These are phyloP conservation scores for Hippocampus comes DNA, from an alignment of 2,113 vertebrate genomes.

Conservation along the genomic window DNA sequence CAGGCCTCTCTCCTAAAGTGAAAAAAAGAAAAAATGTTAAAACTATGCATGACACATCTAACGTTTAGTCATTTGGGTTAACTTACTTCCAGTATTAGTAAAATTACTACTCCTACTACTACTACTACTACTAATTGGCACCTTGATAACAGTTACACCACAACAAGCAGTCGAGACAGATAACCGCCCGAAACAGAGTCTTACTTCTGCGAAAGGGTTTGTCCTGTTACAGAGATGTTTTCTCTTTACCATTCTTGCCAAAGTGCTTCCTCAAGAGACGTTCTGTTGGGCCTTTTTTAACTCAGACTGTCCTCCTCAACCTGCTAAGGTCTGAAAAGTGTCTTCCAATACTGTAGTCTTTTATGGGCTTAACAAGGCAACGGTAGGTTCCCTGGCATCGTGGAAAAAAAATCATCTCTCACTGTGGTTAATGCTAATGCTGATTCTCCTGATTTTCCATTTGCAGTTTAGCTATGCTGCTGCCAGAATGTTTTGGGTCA, in stretches of 20 bases:
- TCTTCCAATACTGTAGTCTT: neutral
- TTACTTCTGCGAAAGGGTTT: neutral
- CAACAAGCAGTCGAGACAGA: no score
- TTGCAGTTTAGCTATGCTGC: no score
- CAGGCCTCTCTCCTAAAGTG: slow-evolving; percentile 46
- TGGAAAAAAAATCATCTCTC: no score
- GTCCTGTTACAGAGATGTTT: neutral
- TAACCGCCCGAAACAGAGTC: neutral
- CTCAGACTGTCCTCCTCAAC: neutral
- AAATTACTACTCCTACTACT: neutral
- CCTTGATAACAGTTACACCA: no score
- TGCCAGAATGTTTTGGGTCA: no score
- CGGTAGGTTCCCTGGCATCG: no score
- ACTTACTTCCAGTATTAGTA: neutral
- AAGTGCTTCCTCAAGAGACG: neutral
- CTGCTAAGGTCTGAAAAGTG: neutral
- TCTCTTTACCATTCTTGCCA: neutral
- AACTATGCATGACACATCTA: neutral
- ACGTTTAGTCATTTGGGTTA: neutral
- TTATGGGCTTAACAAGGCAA: no score
- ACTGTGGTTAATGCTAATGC: no score
- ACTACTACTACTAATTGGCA: no score
- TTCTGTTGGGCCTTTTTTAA: neutral
- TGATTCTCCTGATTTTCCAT: no score
- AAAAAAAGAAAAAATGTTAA: neutral